Evolutionary conservation across 2,888 invertebrate genomes (phyloP), one percentile per base, ranked within the genome.

Genomic region (Rotaria magnacalcarata): DNA sequence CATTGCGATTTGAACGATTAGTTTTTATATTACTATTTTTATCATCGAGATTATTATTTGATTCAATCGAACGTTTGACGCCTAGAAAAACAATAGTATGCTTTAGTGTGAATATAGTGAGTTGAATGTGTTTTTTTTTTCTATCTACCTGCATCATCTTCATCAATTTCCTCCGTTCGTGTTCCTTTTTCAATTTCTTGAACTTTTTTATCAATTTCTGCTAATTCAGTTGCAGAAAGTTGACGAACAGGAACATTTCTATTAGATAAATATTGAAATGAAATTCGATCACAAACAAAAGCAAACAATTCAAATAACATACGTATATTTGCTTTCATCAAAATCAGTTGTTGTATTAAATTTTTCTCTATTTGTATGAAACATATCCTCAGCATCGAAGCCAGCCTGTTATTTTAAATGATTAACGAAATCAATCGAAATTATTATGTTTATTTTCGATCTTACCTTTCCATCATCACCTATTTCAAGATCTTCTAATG

Each of bases 311-410:
- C 5, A 34, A 19, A 11, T 8, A 50, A 34, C 67, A 19, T 67
- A 67, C 67, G 67, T 67, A 67, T 67, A 67, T 67, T 67, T 67
- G 67, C 67, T 67, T 67, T 67, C 67, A 19, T 67, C 67, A 19
- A 67, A 67, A 41, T 67, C 67, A 34, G 67, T 67, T 67, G 16
- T 67, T 67, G 67, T 34, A 67, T 67, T 67, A 19, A 67, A 67
- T 67, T 67, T 67, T 67, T 67, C 67, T 19, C 67, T 24, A 34
- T 67, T 67, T 67, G 67, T 67, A 67, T 67, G 67, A 41, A 67
- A 67, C 67, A 67, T 67, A 67, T 67, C 67, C 19, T 67, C 67
- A 34, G 67, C 34, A 67, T 67, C 67, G 10, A 67, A 67, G 19
- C 67, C 67, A 34, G 67, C 34, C 67, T 67, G 1, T 34, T 14